phyloP scores from a whole-genome alignment of 2,888 invertebrate species.

The Rhabditoides inermis region DNA sequence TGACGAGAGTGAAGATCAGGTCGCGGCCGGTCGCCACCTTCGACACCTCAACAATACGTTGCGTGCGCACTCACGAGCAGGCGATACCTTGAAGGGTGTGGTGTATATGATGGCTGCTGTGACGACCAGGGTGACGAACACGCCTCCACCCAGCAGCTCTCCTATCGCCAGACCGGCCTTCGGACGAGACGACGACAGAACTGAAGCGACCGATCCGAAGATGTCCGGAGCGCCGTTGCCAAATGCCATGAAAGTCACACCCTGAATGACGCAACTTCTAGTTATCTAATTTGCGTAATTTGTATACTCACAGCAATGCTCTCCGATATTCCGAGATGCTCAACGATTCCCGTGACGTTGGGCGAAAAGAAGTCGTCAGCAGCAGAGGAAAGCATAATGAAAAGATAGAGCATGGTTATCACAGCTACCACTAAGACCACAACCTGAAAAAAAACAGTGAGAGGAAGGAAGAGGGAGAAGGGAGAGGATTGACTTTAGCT shows the following conservation, averaged over 20 bases:
- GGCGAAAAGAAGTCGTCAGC: slow-evolving; percentile 52
- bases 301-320: slow-evolving; percentile 55
- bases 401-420: slow-evolving; percentile 29
- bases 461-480: background rate
- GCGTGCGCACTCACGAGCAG: too few species aligned
- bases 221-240: slow-evolving; percentile 68
- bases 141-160: slow-evolving; percentile 58
- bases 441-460: slow-evolving; percentile 8
- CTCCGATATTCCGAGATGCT: slow-evolving; percentile 55
- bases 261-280: slow-evolving; percentile 50
- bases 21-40: slow-evolving; percentile 57
- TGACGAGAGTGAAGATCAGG: slow-evolving; percentile 57
- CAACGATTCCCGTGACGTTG: slow-evolving; percentile 55
- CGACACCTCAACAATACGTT: background rate
- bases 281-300: background rate
- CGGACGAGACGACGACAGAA: slow-evolving; percentile 46
- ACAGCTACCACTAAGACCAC: slow-evolving; percentile 21
- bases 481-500: background rate
- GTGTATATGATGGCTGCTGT: slow-evolving; percentile 60
- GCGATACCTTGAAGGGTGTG: slow-evolving; percentile 59
- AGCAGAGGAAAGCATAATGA: slow-evolving; percentile 33
- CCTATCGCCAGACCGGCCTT: slow-evolving; percentile 55
- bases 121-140: slow-evolving; percentile 62
- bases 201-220: slow-evolving; percentile 62
- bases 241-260: slow-evolving; percentile 66